Evolutionary conservation across 2,797 vertebrate species (phyloP).

Genomic region (Sebastes trivittatus): DNA sequence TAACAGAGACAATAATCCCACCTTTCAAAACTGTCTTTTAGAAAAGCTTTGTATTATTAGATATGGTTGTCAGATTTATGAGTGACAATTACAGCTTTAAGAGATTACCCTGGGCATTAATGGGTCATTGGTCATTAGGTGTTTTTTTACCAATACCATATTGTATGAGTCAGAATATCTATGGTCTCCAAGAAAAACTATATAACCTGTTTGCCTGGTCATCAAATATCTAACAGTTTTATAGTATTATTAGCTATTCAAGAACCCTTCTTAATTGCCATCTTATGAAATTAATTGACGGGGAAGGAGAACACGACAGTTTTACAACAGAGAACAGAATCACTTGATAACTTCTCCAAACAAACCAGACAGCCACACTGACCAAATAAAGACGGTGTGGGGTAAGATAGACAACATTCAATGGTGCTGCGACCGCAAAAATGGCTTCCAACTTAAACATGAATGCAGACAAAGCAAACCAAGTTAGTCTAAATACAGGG

Average conservation of each 20-base stretch:
- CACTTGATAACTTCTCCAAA: constrained; percentile 84
- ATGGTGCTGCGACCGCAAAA: constrained; percentile 52
- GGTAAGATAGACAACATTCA: constrained; percentile 16
- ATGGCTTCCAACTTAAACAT: constrained; percentile 67
- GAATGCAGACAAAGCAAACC: constrained; percentile 77
- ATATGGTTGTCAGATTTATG: neutral
- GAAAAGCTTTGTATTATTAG: neutral
- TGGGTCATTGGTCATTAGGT: neutral
- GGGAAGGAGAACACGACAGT: constrained; percentile 72
- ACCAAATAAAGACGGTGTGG: constrained; percentile 27
- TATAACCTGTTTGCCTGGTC: neutral
- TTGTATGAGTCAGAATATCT: neutral
- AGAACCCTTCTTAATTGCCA: constrained; percentile 60
- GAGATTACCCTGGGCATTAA: neutral
- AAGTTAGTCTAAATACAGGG: constrained; percentile 76
- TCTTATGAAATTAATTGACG: constrained; percentile 86
- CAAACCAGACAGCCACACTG: constrained; percentile 38
- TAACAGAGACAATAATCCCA: neutral
- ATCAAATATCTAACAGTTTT: neutral
- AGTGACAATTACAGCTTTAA: neutral
- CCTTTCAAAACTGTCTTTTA: neutral
- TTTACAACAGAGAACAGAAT: constrained; percentile 95
- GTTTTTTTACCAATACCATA: neutral
- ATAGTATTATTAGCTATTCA: neutral
- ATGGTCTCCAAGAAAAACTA: neutral